Evolutionary conservation across 2,888 invertebrate species (phyloP), one percentile per base, ranked within the genome.

Genomic region (Trisateles emortualis): DNA sequence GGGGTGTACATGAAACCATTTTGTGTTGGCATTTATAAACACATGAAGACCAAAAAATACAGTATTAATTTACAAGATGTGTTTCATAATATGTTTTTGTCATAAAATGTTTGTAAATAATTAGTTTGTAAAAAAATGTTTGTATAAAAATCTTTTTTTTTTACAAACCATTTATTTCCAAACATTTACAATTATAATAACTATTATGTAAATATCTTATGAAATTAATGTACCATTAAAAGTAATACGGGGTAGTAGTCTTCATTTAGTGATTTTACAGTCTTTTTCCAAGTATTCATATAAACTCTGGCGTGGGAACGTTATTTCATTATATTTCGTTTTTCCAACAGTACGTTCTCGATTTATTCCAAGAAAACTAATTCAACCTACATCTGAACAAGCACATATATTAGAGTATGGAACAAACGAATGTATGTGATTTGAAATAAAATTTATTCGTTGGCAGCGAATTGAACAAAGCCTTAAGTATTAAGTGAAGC

Each of bases 401-500:
- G 69, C 67, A 65, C 57, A 39, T 49, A 39, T 49, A 52, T 71
- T 67, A 74, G 71, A 64, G 59, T 61, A 66, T 58, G 60, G 67
- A 66, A 73, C 56, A 69, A 73, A 69, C 45, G 61, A 80, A 79
- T 76, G 68, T 79, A 76, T 74, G 72, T 26, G 68, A 74, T 83
- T 78, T 72, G 60, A 73, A 74, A 68, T 70, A 70, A 79, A 85
- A 87, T 83, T 78, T 84, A 86, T 84, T 78, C 75, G 64, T 64
- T 52, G 52, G 59, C 49, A 50, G 57, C 62, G 58, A 80, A 86
- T 80, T 79, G 79, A 85, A 85, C 83, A 84, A 85, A 84, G 82
- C 83, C 76, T 69, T 73, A 77, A 70, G 82, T 84, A 84, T 86
- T 86, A 84, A 83, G 74, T 79, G 79, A 75, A 74, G 70, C 78